Evolutionary conservation across 2,797 vertebrate genomes (phyloP).

Genomic region (Psittacula echo): DNA sequence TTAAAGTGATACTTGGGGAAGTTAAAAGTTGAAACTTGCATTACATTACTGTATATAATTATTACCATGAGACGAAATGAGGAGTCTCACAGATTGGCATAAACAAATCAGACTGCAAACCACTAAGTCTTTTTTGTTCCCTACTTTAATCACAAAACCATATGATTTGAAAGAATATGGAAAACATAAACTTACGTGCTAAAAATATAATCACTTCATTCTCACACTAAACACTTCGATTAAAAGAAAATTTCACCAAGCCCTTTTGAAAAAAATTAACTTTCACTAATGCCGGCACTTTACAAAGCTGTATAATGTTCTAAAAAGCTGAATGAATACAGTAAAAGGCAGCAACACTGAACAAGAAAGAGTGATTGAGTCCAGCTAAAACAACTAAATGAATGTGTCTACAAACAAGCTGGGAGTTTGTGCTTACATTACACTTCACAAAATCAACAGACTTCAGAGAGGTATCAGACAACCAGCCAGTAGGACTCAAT

Average conservation of each 20-base stretch:
- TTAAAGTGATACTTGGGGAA: background rate
- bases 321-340: background rate
- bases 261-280: background rate
- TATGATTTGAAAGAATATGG: background rate
- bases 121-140: background rate
- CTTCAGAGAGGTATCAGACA: background rate
- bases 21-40: background rate
- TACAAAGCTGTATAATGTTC: background rate
- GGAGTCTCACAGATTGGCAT: background rate
- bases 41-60: background rate
- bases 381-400: background rate
- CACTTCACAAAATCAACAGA: background rate
- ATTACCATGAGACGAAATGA: background rate
- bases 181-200: background rate
- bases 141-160: background rate
- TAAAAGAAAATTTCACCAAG: background rate
- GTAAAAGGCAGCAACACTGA: background rate
- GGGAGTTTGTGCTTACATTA: background rate
- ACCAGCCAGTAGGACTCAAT: background rate
- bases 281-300: background rate
- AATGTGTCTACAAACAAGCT: background rate
- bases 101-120: background rate
- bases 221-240: background rate
- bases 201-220: background rate
- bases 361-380: background rate